Evolutionary conservation across 2,888 invertebrate genomes (phyloP).

Genomic region (Crematogaster levior): DNA sequence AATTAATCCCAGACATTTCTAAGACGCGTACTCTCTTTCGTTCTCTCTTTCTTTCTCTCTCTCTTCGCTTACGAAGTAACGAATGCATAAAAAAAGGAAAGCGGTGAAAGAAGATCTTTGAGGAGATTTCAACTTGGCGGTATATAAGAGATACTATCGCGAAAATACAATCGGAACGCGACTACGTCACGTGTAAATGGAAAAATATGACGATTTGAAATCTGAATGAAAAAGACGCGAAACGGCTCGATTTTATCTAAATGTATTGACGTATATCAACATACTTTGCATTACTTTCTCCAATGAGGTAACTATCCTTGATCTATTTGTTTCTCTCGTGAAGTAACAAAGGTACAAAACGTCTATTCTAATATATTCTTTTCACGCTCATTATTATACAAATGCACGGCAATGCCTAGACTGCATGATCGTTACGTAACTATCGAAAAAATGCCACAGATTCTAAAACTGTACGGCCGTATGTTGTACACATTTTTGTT

Average conservation of each 20-base stretch:
- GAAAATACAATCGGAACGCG: background rate
- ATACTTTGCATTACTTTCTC: constrained; percentile 21
- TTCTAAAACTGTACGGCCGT: constrained; percentile 10
- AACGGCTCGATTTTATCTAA: constrained; percentile 8
- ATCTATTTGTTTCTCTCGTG: constrained; percentile 35
- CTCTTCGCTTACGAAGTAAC: background rate
- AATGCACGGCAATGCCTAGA: constrained; percentile 27
- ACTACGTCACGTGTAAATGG: background rate
- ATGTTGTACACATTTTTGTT: constrained; percentile 6
- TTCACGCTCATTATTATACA: constrained; percentile 41
- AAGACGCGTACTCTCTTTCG: background rate
- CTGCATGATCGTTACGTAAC: background rate
- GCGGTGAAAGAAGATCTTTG: background rate
- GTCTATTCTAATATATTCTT: constrained; percentile 42
- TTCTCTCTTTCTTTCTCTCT: background rate
- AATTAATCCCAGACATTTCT: constrained; percentile 17
- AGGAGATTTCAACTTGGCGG: background rate
- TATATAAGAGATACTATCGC: background rate
- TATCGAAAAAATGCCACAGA: constrained; percentile 9
- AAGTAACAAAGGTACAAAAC: constrained; percentile 47
- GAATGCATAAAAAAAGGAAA: constrained; percentile 24
- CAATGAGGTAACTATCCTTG: constrained; percentile 35
- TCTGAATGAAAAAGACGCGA: background rate
- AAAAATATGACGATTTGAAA: constrained; percentile 27
- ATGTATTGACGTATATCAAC: background rate